Evolutionary conservation across 2,113 vertebrate species (phyloP).

Genomic region (Psephotus haematonotus): DNA sequence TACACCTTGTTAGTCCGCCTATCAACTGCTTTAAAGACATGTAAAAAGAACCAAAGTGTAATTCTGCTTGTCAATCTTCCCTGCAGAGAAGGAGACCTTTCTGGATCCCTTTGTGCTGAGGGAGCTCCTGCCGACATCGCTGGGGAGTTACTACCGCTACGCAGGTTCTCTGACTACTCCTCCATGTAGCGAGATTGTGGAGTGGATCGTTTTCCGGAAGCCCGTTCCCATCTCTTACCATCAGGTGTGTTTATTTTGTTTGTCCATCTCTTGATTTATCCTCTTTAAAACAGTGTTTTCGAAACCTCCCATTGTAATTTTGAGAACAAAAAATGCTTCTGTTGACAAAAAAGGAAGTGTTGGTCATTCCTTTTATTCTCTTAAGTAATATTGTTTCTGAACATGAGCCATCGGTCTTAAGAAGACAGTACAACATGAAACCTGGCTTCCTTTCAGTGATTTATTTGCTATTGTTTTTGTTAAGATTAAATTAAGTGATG

Average conservation of each 20-base stretch:
- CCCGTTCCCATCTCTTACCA: constrained; percentile 92
- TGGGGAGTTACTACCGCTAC: constrained; percentile 95
- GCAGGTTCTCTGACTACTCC: constrained; percentile 93
- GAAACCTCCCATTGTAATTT: accelerated
- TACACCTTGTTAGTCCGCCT: constrained; percentile 49
- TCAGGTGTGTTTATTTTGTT: constrained; percentile 79
- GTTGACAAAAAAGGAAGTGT: constrained; percentile 58
- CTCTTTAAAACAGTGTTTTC: neutral
- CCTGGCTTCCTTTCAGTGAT: constrained; percentile 54
- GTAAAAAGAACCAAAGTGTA: neutral
- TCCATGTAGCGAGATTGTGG: constrained; percentile 93
- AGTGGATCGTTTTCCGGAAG: constrained; percentile 93
- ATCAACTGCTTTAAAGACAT: constrained; percentile 20
- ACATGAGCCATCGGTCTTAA: constrained; percentile 44
- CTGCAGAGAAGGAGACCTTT: constrained; percentile 95
- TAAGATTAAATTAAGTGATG: constrained; percentile 56
- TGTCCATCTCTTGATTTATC: neutral
- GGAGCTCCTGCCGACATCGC: constrained; percentile 85
- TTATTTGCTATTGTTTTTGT: constrained; percentile 66
- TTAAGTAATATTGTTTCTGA: constrained; percentile 56
- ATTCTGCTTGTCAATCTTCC: constrained; percentile 42
- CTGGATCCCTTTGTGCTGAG: constrained; percentile 94
- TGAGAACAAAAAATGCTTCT: neutral
- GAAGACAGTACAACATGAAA: constrained; percentile 56
- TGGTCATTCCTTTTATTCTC: neutral